phyloP scores from a whole-genome alignment of 1,140 invertebrate genomes.

The Hylyphantes graminicola region DNA sequence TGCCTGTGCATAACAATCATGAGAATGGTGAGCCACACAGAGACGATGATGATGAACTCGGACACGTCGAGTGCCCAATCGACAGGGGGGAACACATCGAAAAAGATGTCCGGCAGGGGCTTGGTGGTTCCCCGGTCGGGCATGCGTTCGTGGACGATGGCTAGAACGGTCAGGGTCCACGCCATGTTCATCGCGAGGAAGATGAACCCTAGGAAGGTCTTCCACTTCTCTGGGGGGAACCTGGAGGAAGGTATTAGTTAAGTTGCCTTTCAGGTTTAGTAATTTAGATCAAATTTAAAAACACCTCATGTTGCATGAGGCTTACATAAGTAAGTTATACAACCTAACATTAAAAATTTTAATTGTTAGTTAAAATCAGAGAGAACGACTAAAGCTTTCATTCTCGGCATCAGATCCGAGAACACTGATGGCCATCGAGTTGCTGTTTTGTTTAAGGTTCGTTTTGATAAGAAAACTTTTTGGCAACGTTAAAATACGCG shows the following conservation, averaged over 20 bases:
- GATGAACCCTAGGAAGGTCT: conserved; percentile 74
- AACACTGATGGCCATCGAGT: too few species aligned
- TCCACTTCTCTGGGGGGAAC: conserved; percentile 79
- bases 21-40: conserved; percentile 78
- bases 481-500: too few species aligned
- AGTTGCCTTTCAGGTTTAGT: too few species aligned
- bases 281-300: too few species aligned
- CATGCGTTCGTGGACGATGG: conserved; percentile 85
- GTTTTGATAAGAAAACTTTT: too few species aligned
- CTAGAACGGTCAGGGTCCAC: conserved; percentile 74
- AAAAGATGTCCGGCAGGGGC: conserved; percentile 83
- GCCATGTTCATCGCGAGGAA: conserved; percentile 69
- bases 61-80: conserved; percentile 86
- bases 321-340: too few species aligned
- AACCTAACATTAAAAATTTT: too few species aligned
- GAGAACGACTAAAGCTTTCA: too few species aligned
- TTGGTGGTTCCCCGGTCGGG: conserved; percentile 78
- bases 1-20: conserved; percentile 86
- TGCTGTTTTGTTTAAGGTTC: too few species aligned
- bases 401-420: too few species aligned
- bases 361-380: too few species aligned
- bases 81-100: conserved; percentile 78
- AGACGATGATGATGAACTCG: conserved; percentile 86
- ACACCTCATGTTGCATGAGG: too few species aligned
- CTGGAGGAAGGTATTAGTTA: conserved; percentile 54